Evolutionary conservation across 2,113 vertebrate genomes (phyloP).

Genomic region (Thamnophis sirtalis): DNA sequence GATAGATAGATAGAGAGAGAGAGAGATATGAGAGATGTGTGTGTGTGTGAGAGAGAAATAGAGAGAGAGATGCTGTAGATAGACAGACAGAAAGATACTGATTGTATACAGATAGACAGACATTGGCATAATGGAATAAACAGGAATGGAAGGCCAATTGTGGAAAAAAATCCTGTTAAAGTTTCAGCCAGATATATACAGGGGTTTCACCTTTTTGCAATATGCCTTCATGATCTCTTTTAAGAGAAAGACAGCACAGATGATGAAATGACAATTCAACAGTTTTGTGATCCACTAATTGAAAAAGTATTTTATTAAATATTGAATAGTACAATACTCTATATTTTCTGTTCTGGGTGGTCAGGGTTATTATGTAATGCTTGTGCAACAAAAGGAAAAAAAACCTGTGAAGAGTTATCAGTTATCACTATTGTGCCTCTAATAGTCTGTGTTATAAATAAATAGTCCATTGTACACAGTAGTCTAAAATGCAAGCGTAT

Average conservation of each 20-base stretch:
- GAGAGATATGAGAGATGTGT: no score
- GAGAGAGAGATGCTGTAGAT: background rate
- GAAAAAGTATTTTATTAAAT: background rate
- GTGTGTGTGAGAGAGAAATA: no score
- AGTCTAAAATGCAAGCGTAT: background rate
- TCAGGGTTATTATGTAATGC: background rate
- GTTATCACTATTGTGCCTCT: background rate
- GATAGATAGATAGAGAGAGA: no score
- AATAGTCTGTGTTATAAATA: background rate
- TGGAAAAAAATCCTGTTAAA: background rate
- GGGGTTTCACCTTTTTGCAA: background rate
- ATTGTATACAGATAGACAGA: background rate
- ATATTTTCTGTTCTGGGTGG: background rate
- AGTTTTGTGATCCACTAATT: background rate
- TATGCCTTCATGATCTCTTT: background rate
- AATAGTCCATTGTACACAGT: background rate
- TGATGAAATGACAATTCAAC: background rate
- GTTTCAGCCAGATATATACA: background rate
- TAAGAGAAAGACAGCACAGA: background rate
- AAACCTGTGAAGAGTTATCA: background rate
- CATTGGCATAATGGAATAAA: background rate
- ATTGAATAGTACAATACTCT: background rate
- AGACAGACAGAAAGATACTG: background rate
- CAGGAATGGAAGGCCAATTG: background rate
- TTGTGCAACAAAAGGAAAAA: background rate